Conservation (phyloP, 2,113 vertebrate species). For the Ptilonorhynchus violaceus region DNA sequence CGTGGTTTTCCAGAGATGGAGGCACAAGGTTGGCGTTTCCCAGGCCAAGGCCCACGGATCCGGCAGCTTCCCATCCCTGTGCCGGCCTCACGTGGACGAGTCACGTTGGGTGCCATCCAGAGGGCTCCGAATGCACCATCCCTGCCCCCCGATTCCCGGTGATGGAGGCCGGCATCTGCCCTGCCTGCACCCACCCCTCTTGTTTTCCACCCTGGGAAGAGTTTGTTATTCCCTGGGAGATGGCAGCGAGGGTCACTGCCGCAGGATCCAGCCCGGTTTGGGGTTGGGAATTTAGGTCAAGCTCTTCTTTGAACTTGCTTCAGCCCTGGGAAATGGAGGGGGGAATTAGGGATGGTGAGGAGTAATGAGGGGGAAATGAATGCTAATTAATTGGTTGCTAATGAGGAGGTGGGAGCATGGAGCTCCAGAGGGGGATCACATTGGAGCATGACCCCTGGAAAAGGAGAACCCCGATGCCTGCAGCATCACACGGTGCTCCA, state of each 20-base stretch:
- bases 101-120: accelerated
- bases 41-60: neutral
- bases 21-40: accelerated
- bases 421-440: neutral
- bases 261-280: neutral
- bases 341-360: neutral
- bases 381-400: neutral
- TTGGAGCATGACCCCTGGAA: neutral
- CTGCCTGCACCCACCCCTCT: neutral
- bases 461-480: neutral
- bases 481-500: accelerated
- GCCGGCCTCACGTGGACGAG: accelerated
- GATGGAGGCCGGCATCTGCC: neutral
- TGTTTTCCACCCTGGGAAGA: accelerated
- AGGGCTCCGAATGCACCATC: accelerated
- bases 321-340: neutral
- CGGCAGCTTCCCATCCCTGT: neutral
- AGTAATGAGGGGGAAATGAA: neutral
- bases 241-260: neutral
- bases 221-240: neutral
- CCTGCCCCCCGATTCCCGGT: accelerated
- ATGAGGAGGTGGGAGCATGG: neutral
- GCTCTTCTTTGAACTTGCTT: neutral
- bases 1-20: neutral
- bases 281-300: neutral